These are phyloP conservation scores for Andricus curvator DNA, from an alignment of 2,888 invertebrate species.

Conservation along the genomic window DNA sequence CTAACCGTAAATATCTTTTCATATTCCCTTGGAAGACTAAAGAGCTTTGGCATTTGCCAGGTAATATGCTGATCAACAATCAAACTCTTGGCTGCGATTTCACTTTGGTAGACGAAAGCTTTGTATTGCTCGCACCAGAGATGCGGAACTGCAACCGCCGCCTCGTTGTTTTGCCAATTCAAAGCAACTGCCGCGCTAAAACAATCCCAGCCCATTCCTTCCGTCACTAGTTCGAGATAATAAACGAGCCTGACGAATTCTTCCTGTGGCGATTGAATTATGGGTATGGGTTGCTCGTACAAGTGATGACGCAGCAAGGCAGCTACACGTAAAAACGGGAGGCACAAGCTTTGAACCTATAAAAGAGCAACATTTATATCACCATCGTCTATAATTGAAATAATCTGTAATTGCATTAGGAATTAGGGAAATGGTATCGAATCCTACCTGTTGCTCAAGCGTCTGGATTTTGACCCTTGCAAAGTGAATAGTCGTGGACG, in stretches of 20 bases:
- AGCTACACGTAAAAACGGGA: constrained; percentile 92
- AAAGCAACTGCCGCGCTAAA: constrained; percentile 84
- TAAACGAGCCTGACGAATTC: constrained; percentile 90
- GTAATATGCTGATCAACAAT: constrained; percentile 86
- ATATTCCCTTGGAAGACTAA: constrained; percentile 93
- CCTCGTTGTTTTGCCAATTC: constrained; percentile 80
- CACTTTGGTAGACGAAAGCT: constrained; percentile 80
- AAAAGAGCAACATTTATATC: constrained; percentile 36
- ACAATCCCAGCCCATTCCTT: constrained; percentile 83
- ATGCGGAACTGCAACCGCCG: constrained; percentile 80
- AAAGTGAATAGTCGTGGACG: constrained; percentile 47
- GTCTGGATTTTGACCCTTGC: constrained; percentile 50
- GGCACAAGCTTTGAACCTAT: constrained; percentile 88
- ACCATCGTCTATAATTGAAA: background rate
- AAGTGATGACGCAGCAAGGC: constrained; percentile 90
- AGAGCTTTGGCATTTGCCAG: constrained; percentile 91
- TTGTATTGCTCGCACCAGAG: constrained; percentile 87
- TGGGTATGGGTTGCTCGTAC: constrained; percentile 88
- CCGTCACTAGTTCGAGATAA: constrained; percentile 87
- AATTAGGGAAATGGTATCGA: background rate
- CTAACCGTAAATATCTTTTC: constrained; percentile 92
- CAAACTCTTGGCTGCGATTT: constrained; percentile 84
- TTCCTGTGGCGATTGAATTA: constrained; percentile 82
- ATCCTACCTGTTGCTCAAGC: constrained; percentile 52
- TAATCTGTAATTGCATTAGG: too few species aligned